Base-by-base conservation (phyloP, 2,888 invertebrate genomes). In the Cylindroiulus punctatus region DNA sequence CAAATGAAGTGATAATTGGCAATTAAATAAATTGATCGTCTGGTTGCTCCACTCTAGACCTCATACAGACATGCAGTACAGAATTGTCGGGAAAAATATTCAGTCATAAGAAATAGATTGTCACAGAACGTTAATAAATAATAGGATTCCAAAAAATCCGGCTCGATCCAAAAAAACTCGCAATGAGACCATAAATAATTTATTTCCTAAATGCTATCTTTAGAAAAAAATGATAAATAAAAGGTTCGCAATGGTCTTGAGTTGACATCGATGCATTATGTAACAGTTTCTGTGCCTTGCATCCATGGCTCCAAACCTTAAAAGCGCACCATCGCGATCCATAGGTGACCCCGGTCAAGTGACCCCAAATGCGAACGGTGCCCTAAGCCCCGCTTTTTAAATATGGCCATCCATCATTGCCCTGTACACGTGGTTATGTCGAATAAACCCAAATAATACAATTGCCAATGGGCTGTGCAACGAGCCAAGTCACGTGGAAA, bases 231-330 rank as follows among this genome's bases (percentile, higher is more conserved):
- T 76, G 30, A 76, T 76, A 76, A 76, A 76, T 76, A 76, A 76
- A 76, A 26, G 76, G 32, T 32, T 32, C 30, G 76, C 76, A 76
- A 76, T 76, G 76, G 76, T n/a, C 76, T 4, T 14, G 76, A 5
- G 76, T 30, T 76, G 76, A 76, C 76, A 76, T 76, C 76, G 30
- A 30, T 76, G 76, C 76, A 76, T 76, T 76, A 76, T 76, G 76
- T 32, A 76, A 76, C 30, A 76, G 76, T 14, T 76, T 30, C 26
- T 30, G 76, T 30, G 76, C n/a, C n/a, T n/a, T n/a, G n/a, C n/a
- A n/a, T n/a, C 17, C 76, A 30, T 76, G 76, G 32, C 32, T 76
- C 30, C 76, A 30, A 30, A 14, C 76, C 14, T 14, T 76, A 30
- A 26, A 26, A 76, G 57, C 47, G 47, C 8, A 65, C 22, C n/a